Evolutionary conservation across 2,113 vertebrate genomes (phyloP), one percentile per base, ranked within the genome.

Genomic region (Rhea pennata): DNA sequence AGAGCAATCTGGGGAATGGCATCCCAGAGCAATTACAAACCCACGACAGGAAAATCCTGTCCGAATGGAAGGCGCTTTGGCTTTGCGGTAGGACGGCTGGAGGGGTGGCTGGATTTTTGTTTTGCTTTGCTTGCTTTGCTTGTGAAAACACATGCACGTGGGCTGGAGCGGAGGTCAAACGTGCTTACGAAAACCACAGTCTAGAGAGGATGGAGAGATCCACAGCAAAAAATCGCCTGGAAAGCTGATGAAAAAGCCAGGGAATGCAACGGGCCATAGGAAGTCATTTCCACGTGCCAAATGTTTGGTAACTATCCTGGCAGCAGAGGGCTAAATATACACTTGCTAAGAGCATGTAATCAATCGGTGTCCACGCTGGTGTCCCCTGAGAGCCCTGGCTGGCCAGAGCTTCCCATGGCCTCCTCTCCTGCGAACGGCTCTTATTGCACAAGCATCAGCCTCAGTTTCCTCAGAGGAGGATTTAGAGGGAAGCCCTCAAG

Each of bases 31-130:
- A 88, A 93, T 96, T 95, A 79, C 85, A 84, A 58, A 72, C 71
- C 39, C 24, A 81, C 71, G 76, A 78, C 95, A 92, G 91, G 84
- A 86, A 97, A 97, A 94, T 80, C 83, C 23, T 50, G 40, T 87
- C 80, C 61, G 92, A 94, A 85, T 83, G 84, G 88, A 82, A 97
- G 91, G 83, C 23, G 0, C 46, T 66, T 67, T 1, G 4, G 77
- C 12, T 3, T 11, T 80, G 62, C 2, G 0, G 44, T 10, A 61
- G 51, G 53, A 80, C 0, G 12, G 77, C 42, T 84, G 67, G 61
- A 84, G 71, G 80, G 46, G 21, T 4, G 4, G 9, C 64, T 84
- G 76, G 24, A 20, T 51, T 73, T 76, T 75, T 84, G 2, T n/a
- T 91, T 85, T 83, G 66, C 59, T 94, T 93, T 92, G 15, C 54